Base-by-base conservation (phyloP, 1,140 invertebrate species). In the Sarcophaga peregrina region DNA sequence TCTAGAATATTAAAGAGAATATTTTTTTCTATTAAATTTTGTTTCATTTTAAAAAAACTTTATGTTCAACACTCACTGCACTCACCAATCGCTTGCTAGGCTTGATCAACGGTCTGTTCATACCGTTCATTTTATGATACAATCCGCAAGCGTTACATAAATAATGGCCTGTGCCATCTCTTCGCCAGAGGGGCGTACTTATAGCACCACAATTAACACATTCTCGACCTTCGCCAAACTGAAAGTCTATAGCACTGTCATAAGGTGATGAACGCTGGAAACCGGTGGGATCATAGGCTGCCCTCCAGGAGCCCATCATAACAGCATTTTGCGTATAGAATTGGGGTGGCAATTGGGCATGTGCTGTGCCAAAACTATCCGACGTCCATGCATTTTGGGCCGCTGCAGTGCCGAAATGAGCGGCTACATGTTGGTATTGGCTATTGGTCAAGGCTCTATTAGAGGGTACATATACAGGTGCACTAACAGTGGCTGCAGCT, bases 201-300 rank as follows among this genome's bases (percentile, higher is more conserved):
- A 97, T 98, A 45, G 97, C 97, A 45, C 97, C 97, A 90, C 98
- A 99, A 92, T 99, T 99, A 52, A 98, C 97, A 90, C 98, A 99
- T 91, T 99, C 97, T 80, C 97, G 93, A 11, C 96, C 96, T 90
- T 98, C 97, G 84, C 95, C 95, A 87, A 95, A 95, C 90, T 94
- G 94, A 88, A 95, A 95, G 86, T 96, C 95, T 94, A 96, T 95
- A 52, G 93, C 94, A 84, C 93, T 94, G 90, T 96, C 95, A 86
- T 96, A 96, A 17, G 94, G 94, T 0, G 94, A 94, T 1, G 93
- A 93, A 45, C 95, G 92, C 87, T 96, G 95, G 87, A 96, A 95
- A 2, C 94, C 93, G 11, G 92, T 90, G 13, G 93, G 91, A 86
- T 96, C 95, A 91, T 96, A 96, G 73, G 95, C 93, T 11, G 93